phyloP scores from a whole-genome alignment of 2,888 invertebrate species.

The Clivina fossor region DNA sequence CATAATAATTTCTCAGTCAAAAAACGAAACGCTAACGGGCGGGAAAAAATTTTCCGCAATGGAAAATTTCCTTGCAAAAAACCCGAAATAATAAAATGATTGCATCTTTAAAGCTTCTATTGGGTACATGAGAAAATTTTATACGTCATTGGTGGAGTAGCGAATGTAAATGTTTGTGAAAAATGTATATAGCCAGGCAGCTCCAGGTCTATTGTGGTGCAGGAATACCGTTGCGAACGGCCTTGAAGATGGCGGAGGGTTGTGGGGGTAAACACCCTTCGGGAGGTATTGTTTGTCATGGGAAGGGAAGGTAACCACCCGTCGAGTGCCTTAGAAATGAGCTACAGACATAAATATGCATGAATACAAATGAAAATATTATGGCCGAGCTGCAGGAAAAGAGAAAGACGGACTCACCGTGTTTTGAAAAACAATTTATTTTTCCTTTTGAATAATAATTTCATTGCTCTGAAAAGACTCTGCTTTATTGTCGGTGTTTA shows the following conservation, averaged over 20 bases:
- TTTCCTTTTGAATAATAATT: slow-evolving; percentile 24
- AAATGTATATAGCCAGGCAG: slow-evolving; percentile 1
- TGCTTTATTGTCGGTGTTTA: slow-evolving; percentile 5
- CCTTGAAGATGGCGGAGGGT: neutral
- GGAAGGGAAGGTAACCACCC: too few relatives aligned
- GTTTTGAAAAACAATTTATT: slow-evolving; percentile 21
- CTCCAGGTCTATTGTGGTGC: slow-evolving; percentile 12
- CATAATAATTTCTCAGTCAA: too few relatives aligned
- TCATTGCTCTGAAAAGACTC: slow-evolving; percentile 8
- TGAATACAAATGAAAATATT: slow-evolving; percentile 29
- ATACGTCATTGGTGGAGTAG: slow-evolving; percentile 9
- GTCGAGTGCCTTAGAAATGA: slow-evolving; percentile 15
- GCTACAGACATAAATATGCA: slow-evolving; percentile 27
- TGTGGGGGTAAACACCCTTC: too few relatives aligned
- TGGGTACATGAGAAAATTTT: slow-evolving; percentile 3
- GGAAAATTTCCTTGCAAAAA: too few relatives aligned
- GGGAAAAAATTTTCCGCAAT: too few relatives aligned
- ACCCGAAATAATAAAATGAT: too few relatives aligned
- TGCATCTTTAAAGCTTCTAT: too few relatives aligned
- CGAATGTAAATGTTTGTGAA: slow-evolving; percentile 15
- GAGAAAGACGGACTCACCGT: neutral
- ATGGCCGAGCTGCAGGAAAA: slow-evolving; percentile 5
- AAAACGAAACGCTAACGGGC: too few relatives aligned
- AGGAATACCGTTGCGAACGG: neutral
- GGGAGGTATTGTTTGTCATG: too few relatives aligned